Evolutionary conservation across 2,888 invertebrate genomes (phyloP).

Genomic region (Apodemia duryi): DNA sequence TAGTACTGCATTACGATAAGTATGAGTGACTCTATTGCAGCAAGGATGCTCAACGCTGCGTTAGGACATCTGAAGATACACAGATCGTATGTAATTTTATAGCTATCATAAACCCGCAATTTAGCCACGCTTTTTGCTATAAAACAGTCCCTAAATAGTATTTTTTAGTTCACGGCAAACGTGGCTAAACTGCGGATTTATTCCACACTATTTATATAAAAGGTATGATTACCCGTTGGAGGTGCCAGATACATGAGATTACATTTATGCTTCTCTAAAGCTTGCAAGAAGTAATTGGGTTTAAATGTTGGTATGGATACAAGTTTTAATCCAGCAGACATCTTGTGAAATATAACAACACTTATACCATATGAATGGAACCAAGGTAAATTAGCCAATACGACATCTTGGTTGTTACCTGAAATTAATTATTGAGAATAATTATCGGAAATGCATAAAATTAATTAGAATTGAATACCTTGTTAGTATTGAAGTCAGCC

Average conservation of each 20-base stretch:
- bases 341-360: conserved; percentile 72
- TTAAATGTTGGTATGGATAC: conserved; percentile 86
- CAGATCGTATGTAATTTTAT: no score
- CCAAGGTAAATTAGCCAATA: conserved; percentile 82
- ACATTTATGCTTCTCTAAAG: conserved; percentile 79
- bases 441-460: neutral
- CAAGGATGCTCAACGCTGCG: no score
- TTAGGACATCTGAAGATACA: no score
- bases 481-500: no score
- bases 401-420: conserved; percentile 71
- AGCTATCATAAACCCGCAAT: no score
- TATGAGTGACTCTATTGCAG: no score
- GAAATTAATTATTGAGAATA: conserved; percentile 32
- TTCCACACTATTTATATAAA: neutral
- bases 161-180: no score
- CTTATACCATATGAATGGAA: conserved; percentile 86
- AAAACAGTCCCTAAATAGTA: no score
- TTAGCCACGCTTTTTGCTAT: no score
- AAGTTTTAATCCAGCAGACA: conserved; percentile 80
- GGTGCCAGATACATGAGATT: conserved; percentile 85
- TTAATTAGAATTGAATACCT: no score
- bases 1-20: no score
- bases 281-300: conserved; percentile 81
- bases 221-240: conserved; percentile 80
- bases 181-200: no score